Percentiles rank a stretch among this genome's conserved stretches.
These are phyloP conservation scores for Haemorhous mexicanus DNA, from an alignment of 2,113 vertebrate genomes.

Conservation along the genomic window DNA sequence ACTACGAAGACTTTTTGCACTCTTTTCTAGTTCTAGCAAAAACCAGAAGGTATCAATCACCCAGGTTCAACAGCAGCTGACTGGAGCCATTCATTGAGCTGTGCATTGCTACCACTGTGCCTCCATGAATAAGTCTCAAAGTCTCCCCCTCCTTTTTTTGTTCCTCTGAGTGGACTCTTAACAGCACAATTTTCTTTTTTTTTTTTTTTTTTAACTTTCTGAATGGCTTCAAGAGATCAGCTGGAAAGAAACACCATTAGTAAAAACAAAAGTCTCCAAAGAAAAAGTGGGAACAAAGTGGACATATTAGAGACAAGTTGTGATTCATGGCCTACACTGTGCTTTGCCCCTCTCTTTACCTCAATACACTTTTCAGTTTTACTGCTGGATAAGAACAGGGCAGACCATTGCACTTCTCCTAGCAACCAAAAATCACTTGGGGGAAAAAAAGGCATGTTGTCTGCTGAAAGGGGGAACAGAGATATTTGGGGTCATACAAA, in stretches of 20 bases:
- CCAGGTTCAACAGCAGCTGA: constrained; percentile 78
- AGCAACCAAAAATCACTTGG: constrained; percentile 72
- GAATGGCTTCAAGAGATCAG: constrained; percentile 77
- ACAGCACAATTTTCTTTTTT: constrained; percentile 57
- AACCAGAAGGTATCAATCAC: constrained; percentile 85
- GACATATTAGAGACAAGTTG: constrained; percentile 72
- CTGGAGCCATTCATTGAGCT: constrained; percentile 82
- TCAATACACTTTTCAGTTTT: constrained; percentile 82
- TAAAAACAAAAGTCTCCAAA: constrained; percentile 78
- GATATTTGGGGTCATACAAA: constrained; percentile 71
- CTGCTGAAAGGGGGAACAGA: constrained; percentile 64
- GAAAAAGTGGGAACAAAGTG: constrained; percentile 67
- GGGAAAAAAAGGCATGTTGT: constrained; percentile 66
- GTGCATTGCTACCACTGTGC: constrained; percentile 77
- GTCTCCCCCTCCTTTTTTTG: constrained; percentile 70
- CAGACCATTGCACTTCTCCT: constrained; percentile 73
- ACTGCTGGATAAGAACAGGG: constrained; percentile 65
- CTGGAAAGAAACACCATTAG: constrained; percentile 73
- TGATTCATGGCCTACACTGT: constrained; percentile 81
- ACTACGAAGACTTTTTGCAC: constrained; percentile 38
- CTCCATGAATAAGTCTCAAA: constrained; percentile 82
- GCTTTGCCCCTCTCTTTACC: constrained; percentile 67
- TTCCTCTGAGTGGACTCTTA: constrained; percentile 85
- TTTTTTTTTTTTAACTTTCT: constrained; percentile 57
- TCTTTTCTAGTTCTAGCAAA: constrained; percentile 8